Evolutionary conservation across 2,888 invertebrate genomes (phyloP).

Genomic region (Therioaphis trifolii): DNA sequence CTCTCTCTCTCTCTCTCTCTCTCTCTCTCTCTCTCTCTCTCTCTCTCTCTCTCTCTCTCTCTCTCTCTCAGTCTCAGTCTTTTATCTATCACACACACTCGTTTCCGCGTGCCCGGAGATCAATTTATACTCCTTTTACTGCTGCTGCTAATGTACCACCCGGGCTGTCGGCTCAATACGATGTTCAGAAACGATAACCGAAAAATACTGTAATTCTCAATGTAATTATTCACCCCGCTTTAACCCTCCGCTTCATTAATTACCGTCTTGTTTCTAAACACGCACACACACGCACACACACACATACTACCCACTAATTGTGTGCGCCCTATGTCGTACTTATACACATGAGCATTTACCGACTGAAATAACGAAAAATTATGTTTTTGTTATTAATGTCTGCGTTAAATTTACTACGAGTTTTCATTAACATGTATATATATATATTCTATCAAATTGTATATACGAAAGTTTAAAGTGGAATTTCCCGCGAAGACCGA

Average conservation of each 20-base stretch:
- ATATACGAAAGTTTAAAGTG: constrained; percentile 1
- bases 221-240: neutral
- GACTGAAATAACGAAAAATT: constrained; percentile 40
- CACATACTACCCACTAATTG: too few relatives aligned
- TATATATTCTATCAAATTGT: neutral
- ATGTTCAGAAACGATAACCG: neutral
- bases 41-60: neutral
- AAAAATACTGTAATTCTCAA: neutral
- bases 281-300: neutral
- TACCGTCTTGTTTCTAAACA: neutral
- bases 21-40: neutral
- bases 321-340: too few relatives aligned
- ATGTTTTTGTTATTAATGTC: constrained; percentile 26
- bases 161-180: neutral
- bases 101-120: neutral
- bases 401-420: constrained; percentile 13
- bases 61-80: neutral
- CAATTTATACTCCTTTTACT: neutral
- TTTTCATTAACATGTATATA: neutral
- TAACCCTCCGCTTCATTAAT: neutral
- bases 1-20: too few relatives aligned
- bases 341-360: neutral
- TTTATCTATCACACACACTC: neutral
- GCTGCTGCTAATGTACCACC: neutral
- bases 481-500: constrained; percentile 12